Base-by-base conservation (phyloP, 2,113 vertebrate species). In the Nycticorax nycticorax region DNA sequence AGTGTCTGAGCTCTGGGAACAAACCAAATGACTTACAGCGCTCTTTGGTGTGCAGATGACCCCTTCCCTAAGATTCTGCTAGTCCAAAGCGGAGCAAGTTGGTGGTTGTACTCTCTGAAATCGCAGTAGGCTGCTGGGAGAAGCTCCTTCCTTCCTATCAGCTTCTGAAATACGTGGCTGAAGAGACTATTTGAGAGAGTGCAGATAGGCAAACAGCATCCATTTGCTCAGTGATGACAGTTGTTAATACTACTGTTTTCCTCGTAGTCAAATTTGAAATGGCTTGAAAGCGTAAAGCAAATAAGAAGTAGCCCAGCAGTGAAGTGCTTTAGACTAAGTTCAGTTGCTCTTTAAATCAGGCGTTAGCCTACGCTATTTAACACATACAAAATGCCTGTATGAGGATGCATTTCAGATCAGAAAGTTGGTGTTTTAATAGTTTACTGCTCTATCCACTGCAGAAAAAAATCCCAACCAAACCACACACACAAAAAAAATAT, bases 31-130 rank as follows among this genome's bases (percentile, higher is more conserved):
- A 85, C 76, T 93, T 93, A 11, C 6, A 94, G 10, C 0, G 0
- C 48, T 89, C 91, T 95, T 97, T 97, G 92, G 95, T 92, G 90
- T 96, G 93, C 94, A 94, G 94, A 97, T 96, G 92, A 95, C 96
- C 94, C 89, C 47, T 96, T 93, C 94, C 88, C 86, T 89, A 78
- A 94, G 92, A 91, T 81, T 95, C 88, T 94, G 43, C 86, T 73
- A 60, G 79, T 88, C 94, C 89, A 78, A 84, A 93, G 71, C 26
- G 64, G 33, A 84, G 71, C 59, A 53, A 85, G 84, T 23, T 87
- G 53, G 53, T 91, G 74, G 93, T 52, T 79, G 35, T 78, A 6
- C 76, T 56, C 94, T 93, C 96, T 94, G 94, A 95, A 96, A 96
- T 88, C 72, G 12, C 82, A 92, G 75, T 48, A 27, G 75, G 21